These are phyloP conservation scores for Porites australiensis DNA, from an alignment of 64 coral and sea anemone species.

Conservation along the genomic window DNA sequence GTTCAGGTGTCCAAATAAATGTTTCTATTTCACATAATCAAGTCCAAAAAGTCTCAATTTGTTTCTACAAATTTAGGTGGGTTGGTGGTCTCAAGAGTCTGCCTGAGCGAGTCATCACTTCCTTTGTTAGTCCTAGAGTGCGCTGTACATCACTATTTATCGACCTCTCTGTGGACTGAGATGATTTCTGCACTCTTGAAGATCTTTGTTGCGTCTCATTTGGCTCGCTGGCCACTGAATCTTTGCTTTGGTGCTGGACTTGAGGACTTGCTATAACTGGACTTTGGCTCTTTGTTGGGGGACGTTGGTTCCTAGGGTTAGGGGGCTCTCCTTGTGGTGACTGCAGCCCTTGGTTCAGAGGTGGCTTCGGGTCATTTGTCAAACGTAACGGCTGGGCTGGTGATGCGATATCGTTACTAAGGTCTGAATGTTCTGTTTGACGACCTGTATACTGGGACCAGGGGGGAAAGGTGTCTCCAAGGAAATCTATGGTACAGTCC, in stretches of 20 bases:
- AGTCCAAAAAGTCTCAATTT: neutral
- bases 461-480: neutral
- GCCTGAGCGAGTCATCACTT: conserved; percentile 52
- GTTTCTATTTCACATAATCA: neutral
- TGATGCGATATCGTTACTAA: neutral
- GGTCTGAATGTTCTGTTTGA: conserved; percentile 2
- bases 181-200: neutral
- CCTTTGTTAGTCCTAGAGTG: conserved; percentile 1
- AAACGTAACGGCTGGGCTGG: neutral
- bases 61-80: conserved; percentile 23
- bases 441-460: conserved; percentile 1
- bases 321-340: neutral
- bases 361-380: neutral
- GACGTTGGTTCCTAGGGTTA: neutral
- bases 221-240: neutral
- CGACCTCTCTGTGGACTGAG: neutral
- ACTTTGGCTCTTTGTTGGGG: neutral
- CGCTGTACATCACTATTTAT: conserved; percentile 24
- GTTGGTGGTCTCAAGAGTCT: conserved; percentile 18
- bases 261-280: neutral
- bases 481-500: conserved; percentile 20
- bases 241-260: neutral
- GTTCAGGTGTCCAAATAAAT: neutral
- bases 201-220: neutral
- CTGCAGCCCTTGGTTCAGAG: neutral